Evolutionary conservation across 2,797 vertebrate species (phyloP).

Genomic region (Pipistrellus pipistrellus): DNA sequence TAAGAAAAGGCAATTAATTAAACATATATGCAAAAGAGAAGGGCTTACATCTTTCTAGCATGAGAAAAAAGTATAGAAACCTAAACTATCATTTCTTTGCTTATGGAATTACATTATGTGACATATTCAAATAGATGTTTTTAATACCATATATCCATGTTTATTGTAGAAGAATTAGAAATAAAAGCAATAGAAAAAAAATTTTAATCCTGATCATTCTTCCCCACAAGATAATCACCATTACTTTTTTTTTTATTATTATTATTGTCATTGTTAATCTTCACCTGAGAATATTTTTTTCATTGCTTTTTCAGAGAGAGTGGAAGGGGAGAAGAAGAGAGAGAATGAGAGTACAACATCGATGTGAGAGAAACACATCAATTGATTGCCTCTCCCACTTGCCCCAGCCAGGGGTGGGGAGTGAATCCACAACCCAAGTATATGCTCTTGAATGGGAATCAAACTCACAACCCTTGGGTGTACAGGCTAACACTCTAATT

Average conservation of each 20-base stretch:
- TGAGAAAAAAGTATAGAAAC: constrained; percentile 6
- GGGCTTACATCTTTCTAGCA: not conserved
- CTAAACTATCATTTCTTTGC: constrained; percentile 13
- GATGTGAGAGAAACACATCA: too few species aligned
- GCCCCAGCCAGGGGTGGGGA: too few species aligned
- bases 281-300: too few species aligned
- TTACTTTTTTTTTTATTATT: constrained; percentile 35
- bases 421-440: too few species aligned
- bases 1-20: constrained; percentile 27
- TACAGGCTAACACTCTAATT: too few species aligned
- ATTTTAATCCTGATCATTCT: not conserved
- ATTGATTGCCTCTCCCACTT: too few species aligned
- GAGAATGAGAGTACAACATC: too few species aligned
- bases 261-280: too few species aligned
- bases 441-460: too few species aligned
- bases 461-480: too few species aligned
- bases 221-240: not conserved
- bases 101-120: constrained; percentile 46
- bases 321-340: too few species aligned
- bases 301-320: too few species aligned
- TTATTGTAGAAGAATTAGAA: constrained; percentile 61
- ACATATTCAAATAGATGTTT: constrained; percentile 40
- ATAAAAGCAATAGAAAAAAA: constrained; percentile 50
- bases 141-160: constrained; percentile 46
- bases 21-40: not conserved